A percentile compares a stretch with the other conserved stretches of the same genome.
These are phyloP conservation scores for Lordiphosa collinella DNA, from an alignment of 1,140 invertebrate genomes.

Conservation along the genomic window DNA sequence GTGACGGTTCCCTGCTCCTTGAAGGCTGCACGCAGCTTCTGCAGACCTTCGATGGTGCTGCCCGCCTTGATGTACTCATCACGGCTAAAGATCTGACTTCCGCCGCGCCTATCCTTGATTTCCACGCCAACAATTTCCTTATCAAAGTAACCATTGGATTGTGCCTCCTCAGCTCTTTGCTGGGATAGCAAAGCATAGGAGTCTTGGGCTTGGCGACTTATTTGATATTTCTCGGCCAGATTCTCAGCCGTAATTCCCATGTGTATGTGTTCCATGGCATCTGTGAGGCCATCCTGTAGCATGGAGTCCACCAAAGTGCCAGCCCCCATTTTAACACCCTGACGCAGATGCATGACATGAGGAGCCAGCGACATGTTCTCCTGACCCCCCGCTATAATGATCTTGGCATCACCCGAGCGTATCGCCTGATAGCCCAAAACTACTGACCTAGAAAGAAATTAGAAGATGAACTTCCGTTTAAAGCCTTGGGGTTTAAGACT, in stretches of 20 bases:
- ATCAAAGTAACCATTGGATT: constrained; percentile 84
- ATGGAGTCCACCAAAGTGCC: constrained; percentile 85
- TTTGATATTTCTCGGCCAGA: constrained; percentile 85
- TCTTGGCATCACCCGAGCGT: constrained; percentile 84
- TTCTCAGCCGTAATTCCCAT: constrained; percentile 95
- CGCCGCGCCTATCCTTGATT: constrained; percentile 81
- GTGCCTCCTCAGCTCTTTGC: constrained; percentile 84
- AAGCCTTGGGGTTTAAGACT: neutral
- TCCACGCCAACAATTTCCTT: constrained; percentile 86
- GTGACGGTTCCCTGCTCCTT: constrained; percentile 86
- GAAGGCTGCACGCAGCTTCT: constrained; percentile 85
- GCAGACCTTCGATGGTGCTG: constrained; percentile 82
- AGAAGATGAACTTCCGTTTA: neutral
- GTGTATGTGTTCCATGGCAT: constrained; percentile 88
- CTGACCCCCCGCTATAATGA: constrained; percentile 91
- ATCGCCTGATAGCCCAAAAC: constrained; percentile 86
- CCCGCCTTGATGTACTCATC: constrained; percentile 87
- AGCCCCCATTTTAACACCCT: constrained; percentile 87
- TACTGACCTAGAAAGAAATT: constrained; percentile 82
- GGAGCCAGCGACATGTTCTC: constrained; percentile 92
- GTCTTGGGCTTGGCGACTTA: constrained; percentile 89
- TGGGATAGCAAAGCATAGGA: constrained; percentile 87
- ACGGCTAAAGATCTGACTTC: constrained; percentile 80
- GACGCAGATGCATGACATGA: constrained; percentile 85
- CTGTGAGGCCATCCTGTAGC: constrained; percentile 88